A percentile compares a stretch with the other conserved stretches of the same genome.
These are phyloP conservation scores for Eupithecia insigniata DNA, from an alignment of 2,888 invertebrate genomes.

Conservation along the genomic window DNA sequence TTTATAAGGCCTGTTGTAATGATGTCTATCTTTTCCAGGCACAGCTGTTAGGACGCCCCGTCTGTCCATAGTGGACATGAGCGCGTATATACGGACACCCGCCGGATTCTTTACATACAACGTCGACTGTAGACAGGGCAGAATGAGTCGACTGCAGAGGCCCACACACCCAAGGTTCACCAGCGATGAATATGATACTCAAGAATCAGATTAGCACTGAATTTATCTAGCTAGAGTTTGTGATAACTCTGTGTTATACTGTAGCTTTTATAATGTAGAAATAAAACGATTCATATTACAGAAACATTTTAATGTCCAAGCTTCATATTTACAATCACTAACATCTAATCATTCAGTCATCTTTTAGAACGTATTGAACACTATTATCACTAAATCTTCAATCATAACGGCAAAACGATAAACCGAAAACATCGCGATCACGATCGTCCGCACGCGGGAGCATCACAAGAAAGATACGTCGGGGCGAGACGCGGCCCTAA, in stretches of 20 bases:
- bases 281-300: conserved; percentile 72
- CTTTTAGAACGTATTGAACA: conserved; percentile 81
- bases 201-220: conserved; percentile 63
- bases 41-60: conserved; percentile 73
- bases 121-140: conserved; percentile 37
- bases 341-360: conserved; percentile 82
- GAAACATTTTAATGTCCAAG: conserved; percentile 82
- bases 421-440: conserved; percentile 59
- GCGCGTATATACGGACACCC: conserved; percentile 71
- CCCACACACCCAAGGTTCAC: conserved; percentile 59
- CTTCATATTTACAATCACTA: conserved; percentile 82
- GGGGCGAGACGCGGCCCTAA: conserved; percentile 63
- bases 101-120: conserved; percentile 28
- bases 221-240: conserved; percentile 9
- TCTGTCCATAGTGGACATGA: conserved; percentile 72
- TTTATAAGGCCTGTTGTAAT: not conserved
- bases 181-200: conserved; percentile 79
- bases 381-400: conserved; percentile 81
- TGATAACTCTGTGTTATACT: conserved; percentile 1
- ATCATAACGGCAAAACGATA: conserved; percentile 79
- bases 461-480: conserved; percentile 65
- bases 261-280: conserved; percentile 46
- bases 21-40: conserved; percentile 51
- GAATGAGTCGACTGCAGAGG: conserved; percentile 57
- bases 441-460: conserved; percentile 51